Evolutionary conservation across 2,113 vertebrate species (phyloP).

Genomic region (Cariama cristata): DNA sequence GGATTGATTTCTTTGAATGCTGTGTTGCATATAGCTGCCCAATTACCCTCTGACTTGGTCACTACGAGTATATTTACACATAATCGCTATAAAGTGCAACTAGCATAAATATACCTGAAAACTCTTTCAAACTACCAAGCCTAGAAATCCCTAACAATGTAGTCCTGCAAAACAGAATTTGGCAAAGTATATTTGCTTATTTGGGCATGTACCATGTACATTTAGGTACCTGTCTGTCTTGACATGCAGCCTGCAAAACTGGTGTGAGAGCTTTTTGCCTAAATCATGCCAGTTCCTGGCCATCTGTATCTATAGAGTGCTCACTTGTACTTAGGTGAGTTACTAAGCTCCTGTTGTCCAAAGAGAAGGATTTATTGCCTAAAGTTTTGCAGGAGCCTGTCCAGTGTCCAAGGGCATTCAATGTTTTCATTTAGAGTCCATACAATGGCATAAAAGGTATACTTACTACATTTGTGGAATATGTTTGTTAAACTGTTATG

Average conservation of each 20-base stretch:
- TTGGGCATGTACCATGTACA: rapidly evolving
- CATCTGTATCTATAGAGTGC: neutral
- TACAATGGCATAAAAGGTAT: neutral
- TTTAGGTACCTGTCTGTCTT: neutral
- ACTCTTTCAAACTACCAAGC: neutral
- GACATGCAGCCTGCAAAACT: neutral
- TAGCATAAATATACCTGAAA: neutral
- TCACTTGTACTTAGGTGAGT: neutral
- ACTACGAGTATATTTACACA: neutral
- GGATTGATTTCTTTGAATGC: neutral
- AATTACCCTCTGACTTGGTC: neutral
- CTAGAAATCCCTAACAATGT: neutral
- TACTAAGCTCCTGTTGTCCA: neutral
- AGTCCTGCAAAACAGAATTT: neutral
- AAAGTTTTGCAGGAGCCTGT: neutral
- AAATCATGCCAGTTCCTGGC: neutral
- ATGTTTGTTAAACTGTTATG: neutral
- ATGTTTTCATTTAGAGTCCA: neutral
- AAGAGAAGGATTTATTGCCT: neutral
- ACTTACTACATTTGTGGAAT: rapidly evolving
- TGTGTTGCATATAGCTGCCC: neutral
- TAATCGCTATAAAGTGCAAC: neutral
- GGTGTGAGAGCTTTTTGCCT: neutral
- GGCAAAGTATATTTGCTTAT: neutral
- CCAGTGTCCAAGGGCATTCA: neutral